These are phyloP conservation scores for Centruroides sculpturatus DNA, from an alignment of 1,140 invertebrate species.

Conservation along the genomic window DNA sequence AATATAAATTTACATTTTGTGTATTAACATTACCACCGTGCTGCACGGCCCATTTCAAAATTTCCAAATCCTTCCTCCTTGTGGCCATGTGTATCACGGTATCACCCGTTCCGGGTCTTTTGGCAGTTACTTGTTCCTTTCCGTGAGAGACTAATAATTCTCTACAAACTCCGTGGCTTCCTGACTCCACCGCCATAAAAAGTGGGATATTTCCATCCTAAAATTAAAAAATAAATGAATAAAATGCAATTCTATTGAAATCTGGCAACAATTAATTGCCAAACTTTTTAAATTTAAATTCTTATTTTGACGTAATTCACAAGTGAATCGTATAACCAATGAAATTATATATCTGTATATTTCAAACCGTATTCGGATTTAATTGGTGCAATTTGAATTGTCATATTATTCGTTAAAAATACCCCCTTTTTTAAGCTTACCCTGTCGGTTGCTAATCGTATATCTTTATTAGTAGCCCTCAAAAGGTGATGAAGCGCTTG, in stretches of 20 bases:
- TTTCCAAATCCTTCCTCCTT: slow-evolving; percentile 71
- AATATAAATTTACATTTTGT: slow-evolving; percentile 52
- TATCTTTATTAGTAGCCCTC: slow-evolving; percentile 72
- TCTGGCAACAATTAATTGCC: too few species aligned
- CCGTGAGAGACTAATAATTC: slow-evolving; percentile 59
- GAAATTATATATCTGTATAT: too few species aligned
- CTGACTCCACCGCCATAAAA: slow-evolving; percentile 77
- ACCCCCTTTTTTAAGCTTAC: slow-evolving; percentile 18
- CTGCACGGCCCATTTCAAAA: slow-evolving; percentile 79
- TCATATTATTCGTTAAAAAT: too few species aligned
- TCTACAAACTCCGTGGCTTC: slow-evolving; percentile 79
- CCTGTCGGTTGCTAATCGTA: slow-evolving; percentile 66
- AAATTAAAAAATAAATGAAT: neutral
- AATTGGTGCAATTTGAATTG: too few species aligned
- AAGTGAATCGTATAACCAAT: too few species aligned
- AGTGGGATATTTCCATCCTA: slow-evolving; percentile 86
- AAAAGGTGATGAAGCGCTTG: slow-evolving; percentile 67
- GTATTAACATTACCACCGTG: slow-evolving; percentile 78
- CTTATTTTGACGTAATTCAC: too few species aligned
- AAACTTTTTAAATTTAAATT: too few species aligned
- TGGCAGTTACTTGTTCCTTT: slow-evolving; percentile 40
- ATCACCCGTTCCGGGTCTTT: slow-evolving; percentile 39
- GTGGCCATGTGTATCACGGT: slow-evolving; percentile 83
- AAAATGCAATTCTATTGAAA: too few species aligned
- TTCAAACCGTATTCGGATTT: too few species aligned